Evolutionary conservation across 2,113 vertebrate species (phyloP), one percentile per base, ranked within the genome.

Genomic region (Misgurnus mizolepis): DNA sequence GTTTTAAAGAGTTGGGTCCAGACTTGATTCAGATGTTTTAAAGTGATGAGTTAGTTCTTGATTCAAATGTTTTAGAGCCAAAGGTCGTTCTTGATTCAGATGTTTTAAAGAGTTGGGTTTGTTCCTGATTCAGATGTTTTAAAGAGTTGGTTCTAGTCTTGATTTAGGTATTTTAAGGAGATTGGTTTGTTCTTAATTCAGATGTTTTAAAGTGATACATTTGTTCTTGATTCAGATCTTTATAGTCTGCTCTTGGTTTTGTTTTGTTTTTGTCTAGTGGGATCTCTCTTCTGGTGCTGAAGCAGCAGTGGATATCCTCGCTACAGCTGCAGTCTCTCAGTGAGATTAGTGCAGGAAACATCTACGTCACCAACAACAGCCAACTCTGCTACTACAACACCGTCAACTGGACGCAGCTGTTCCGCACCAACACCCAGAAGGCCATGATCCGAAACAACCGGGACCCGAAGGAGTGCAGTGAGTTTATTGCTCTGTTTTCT

Each of bases 281-380:
- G 55, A 98, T 99, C 85, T 99, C 98, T 67, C 90, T 99, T 88
- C 93, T 99, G 86, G 97, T 99, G 83, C 92, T 99, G 11, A 98
- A 99, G 88, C 98, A 98, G 67, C 97, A 96, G 84, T 94, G 95
- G 79, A 96, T 99, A 84, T 95, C 95, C 4, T 97, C 97, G 0
- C 93, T 99, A 41, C 95, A 97, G 43, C 95, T 99, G 47, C 96
- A 98, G 87, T 99, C 98, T 3, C 86, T 99, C 56, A 94, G 91
- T 82, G 97, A 99, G 85, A 97, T 99, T 91, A 99, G 98, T 9
- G 98, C 97, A 0, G 98, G 98, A 53, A 99, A 98, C 47, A 93
- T 99, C 87, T 98, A 99, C 82, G 95, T 99, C 55, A 96, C 95
- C 1, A 96, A 99, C 89, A 99, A 99, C 89, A 97, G 90, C 88